phyloP scores from a whole-genome alignment of 2,797 vertebrate genomes.

The Brachyalestes nurse region DNA sequence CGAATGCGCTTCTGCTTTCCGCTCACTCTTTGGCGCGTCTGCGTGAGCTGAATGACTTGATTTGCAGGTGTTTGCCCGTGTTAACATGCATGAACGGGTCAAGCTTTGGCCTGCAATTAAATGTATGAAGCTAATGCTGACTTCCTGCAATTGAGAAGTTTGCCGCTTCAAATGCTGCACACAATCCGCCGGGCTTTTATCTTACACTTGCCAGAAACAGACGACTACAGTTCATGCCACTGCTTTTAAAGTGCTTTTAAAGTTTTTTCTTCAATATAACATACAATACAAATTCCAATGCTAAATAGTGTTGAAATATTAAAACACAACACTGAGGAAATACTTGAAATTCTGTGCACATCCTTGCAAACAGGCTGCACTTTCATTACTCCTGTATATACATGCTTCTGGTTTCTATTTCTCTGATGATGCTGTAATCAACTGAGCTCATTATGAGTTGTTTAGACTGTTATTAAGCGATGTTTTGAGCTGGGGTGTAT shows the following conservation, averaged over 20 bases:
- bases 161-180: constrained; percentile 8
- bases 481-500: background rate
- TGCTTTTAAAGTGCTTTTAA: too few species aligned
- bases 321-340: background rate
- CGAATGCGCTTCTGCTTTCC: background rate
- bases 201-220: too few species aligned
- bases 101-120: background rate
- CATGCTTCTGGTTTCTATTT: background rate
- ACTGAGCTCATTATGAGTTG: background rate
- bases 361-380: background rate
- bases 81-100: background rate
- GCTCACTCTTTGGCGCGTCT: background rate
- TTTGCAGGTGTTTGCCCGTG: background rate
- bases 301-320: too few species aligned
- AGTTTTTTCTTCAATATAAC: too few species aligned
- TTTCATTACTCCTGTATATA: background rate
- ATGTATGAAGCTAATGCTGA: background rate
- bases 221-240: too few species aligned
- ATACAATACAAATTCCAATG: too few species aligned
- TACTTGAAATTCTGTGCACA: background rate
- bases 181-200: too few species aligned
- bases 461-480: background rate
- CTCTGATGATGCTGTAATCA: background rate
- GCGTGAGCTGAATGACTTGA: background rate
- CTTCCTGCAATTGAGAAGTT: background rate